Evolutionary conservation across 2,113 vertebrate genomes (phyloP).

Genomic region (Cryptotis parvus): DNA sequence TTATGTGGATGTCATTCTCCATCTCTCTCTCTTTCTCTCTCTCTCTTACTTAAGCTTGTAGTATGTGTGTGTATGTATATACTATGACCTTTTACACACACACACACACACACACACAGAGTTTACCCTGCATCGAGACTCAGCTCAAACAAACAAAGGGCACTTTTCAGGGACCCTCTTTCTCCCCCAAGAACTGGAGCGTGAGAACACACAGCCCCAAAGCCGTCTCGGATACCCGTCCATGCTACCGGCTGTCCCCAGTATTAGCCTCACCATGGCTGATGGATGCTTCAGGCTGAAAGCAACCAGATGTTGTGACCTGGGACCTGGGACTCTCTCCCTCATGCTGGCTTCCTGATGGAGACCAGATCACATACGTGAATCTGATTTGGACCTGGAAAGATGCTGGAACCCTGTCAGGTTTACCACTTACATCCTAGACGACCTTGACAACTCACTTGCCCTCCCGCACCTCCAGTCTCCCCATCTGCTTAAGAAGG

Average conservation of each 20-base stretch:
- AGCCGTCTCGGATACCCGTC: background rate
- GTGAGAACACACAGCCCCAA: background rate
- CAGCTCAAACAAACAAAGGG: slow-evolving; percentile 4
- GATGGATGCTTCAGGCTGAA: background rate
- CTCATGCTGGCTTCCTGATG: background rate
- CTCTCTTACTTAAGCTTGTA: too few relatives aligned
- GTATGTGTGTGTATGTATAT: too few relatives aligned
- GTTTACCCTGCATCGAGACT: background rate
- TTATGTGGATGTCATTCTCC: background rate
- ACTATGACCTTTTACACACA: too few relatives aligned
- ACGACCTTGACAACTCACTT: background rate
- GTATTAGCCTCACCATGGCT: too few relatives aligned
- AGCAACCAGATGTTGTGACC: slow-evolving; percentile 6
- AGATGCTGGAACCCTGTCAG: background rate
- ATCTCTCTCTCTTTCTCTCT: too few relatives aligned
- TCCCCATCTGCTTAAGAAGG: background rate
- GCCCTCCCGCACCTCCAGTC: background rate
- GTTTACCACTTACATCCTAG: background rate
- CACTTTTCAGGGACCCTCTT: background rate
- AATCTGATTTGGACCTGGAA: background rate
- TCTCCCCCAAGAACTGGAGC: background rate
- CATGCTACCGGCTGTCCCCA: background rate
- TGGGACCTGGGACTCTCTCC: background rate
- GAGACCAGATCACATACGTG: background rate
- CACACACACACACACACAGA: background rate